Percentiles rank a stretch among this genome's conserved stretches.
These are phyloP conservation scores for Mycteria americana DNA, from an alignment of 2,797 vertebrate genomes.

Conservation along the genomic window DNA sequence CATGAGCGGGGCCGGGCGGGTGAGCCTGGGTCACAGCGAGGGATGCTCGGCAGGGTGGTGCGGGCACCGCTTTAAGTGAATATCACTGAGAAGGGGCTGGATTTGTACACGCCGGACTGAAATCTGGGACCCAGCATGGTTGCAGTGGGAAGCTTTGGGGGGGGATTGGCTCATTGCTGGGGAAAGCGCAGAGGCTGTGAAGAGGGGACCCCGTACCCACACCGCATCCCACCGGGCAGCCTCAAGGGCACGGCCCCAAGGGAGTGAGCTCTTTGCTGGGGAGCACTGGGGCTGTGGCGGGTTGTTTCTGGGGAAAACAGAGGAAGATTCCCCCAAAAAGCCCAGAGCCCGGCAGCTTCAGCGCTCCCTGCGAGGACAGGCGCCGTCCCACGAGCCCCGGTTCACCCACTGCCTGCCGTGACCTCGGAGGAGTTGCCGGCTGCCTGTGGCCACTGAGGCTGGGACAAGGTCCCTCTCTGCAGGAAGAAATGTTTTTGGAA, in stretches of 20 bases:
- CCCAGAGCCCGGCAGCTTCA: neutral
- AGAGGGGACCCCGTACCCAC: accelerated
- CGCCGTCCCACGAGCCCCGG: neutral
- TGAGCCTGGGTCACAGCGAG: accelerated
- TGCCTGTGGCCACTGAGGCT: accelerated
- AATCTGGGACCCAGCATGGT: accelerated
- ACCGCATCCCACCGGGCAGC: neutral
- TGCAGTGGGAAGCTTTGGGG: neutral
- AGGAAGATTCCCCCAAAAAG: accelerated
- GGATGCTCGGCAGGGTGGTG: neutral
- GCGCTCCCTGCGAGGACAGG: neutral
- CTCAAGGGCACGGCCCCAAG: neutral
- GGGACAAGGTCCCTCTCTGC: neutral
- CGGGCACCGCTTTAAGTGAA: neutral
- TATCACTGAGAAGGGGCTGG: neutral
- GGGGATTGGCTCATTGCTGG: neutral
- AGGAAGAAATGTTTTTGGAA: neutral
- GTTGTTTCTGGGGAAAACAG: neutral
- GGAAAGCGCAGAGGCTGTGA: neutral
- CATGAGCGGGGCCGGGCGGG: accelerated
- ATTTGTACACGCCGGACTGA: neutral
- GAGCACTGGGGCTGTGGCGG: neutral
- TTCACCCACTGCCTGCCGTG: neutral
- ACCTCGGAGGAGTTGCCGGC: neutral
- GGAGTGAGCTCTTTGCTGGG: neutral